Base-by-base conservation (phyloP, 2,888 invertebrate genomes). In the Sminthurides aquaticus region DNA sequence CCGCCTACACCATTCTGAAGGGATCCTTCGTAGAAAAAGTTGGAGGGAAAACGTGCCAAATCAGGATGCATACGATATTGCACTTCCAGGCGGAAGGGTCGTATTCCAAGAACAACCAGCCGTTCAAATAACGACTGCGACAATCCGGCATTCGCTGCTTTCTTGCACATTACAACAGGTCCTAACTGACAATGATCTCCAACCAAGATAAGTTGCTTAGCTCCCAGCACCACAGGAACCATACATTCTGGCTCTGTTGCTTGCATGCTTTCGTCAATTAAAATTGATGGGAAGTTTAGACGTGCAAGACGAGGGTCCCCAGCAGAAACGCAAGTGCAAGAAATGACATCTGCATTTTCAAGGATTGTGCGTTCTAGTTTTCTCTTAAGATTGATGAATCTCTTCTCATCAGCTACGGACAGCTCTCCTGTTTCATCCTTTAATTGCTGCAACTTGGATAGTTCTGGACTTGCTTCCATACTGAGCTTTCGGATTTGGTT, bases 31-130 rank as follows among this genome's bases (percentile, higher is more conserved):
- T 99, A 99, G 81, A 99, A 99, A 81, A 98, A 97, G 79, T 99
- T 98, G 0, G 97, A 98, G 0, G 99, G 99, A 78, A 99, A 99
- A 65, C 94, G 87, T 0, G 95, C 94, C 8, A 99, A 82, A 76
- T 95, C 94, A 0, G 99, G 99, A 78, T 99, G 99, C 99, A 99
- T 99, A 60, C 99, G 87, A 79, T 99, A 99, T 78, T 99, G 99
- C 0, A 95, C 94, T 79, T 98, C 97, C 49, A 99, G 83, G 0
- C 98, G 87, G 80, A 98, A 95, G 0, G 99, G 99, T 27, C 97
- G 84, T 75, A 97, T 98, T 8, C 98, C 98, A 3, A 99, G 84
- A 24, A 99, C 95, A 0, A 99, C 98, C 1, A 99, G 83, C 3
- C 99, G 85, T 78, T 99, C 99, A 79, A 99, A 99, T 67, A 99